Evolutionary conservation across 2,797 vertebrate genomes (phyloP).

Genomic region (Tragelaphus oryx): DNA sequence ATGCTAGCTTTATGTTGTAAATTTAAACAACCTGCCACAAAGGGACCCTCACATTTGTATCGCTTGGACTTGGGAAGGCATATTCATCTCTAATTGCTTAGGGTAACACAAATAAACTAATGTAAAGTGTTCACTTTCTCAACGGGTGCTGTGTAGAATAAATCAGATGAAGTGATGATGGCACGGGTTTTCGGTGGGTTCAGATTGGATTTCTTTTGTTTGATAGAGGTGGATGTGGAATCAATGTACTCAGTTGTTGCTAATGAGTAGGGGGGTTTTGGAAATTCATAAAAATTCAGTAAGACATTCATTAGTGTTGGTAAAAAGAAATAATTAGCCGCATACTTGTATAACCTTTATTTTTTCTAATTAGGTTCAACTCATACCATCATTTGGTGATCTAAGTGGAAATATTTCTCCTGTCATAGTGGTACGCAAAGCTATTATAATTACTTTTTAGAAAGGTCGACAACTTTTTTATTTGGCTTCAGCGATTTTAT

Average conservation of each 20-base stretch:
- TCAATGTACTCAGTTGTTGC: background rate
- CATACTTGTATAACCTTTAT: background rate
- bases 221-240: constrained; percentile 33
- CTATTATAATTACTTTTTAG: constrained; percentile 77
- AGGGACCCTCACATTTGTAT: constrained; percentile 74
- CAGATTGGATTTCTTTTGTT: constrained; percentile 54
- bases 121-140: constrained; percentile 75
- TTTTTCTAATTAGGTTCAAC: constrained; percentile 50
- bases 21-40: constrained; percentile 83
- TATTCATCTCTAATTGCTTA: constrained; percentile 78
- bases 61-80: constrained; percentile 76
- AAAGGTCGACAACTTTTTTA: constrained; percentile 79
- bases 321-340: constrained; percentile 48
- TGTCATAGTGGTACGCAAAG: constrained; percentile 75
- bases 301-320: constrained; percentile 43
- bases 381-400: constrained; percentile 57
- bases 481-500: constrained; percentile 82
- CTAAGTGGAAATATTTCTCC: constrained; percentile 82
- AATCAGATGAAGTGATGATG: constrained; percentile 68
- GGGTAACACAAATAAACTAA: constrained; percentile 81
- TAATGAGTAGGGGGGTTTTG: constrained; percentile 32
- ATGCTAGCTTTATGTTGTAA: constrained; percentile 76
- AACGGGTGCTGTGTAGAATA: constrained; percentile 69
- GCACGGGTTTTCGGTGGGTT: constrained; percentile 63
- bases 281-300: constrained; percentile 56